These are phyloP conservation scores for Amiota communis DNA, from an alignment of 2,888 invertebrate species.

Conservation along the genomic window DNA sequence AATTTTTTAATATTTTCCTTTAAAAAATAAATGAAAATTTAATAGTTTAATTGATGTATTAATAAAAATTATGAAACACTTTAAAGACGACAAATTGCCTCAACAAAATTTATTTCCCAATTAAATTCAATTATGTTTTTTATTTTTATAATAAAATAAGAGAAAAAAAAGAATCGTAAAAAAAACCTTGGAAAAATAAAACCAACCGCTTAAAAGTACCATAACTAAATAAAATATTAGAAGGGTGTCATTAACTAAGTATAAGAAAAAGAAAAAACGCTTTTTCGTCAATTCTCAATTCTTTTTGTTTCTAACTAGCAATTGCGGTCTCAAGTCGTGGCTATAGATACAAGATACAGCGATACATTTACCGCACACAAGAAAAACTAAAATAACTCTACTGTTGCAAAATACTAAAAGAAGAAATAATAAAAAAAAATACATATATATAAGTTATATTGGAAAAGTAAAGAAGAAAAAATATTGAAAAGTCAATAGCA, in stretches of 20 bases:
- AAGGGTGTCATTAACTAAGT: conserved; percentile 26
- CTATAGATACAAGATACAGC: conserved; percentile 38
- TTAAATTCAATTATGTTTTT: no score
- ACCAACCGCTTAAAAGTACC: no score
- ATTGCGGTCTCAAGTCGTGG: conserved; percentile 28
- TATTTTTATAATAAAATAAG: neutral
- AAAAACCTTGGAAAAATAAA: neutral
- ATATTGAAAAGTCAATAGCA: conserved; percentile 21
- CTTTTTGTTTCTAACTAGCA: neutral
- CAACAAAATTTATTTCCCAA: no score
- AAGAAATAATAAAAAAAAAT: conserved; percentile 39
- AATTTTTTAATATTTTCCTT: no score
- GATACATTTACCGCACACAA: conserved; percentile 26
- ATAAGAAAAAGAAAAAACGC: neutral
- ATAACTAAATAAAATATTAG: conserved; percentile 15
- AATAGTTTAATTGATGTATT: no score
- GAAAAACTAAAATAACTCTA: neutral
- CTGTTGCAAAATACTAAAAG: conserved; percentile 26
- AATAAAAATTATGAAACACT: no score
- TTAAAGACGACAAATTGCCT: no score
- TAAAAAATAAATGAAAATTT: no score
- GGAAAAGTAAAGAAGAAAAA: conserved; percentile 38
- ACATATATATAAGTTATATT: conserved; percentile 8
- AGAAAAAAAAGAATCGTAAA: conserved; percentile 15
- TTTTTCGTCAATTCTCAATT: no score